Evolutionary conservation across 2,113 vertebrate genomes (phyloP).

Genomic region (Dipodomys merriami): DNA sequence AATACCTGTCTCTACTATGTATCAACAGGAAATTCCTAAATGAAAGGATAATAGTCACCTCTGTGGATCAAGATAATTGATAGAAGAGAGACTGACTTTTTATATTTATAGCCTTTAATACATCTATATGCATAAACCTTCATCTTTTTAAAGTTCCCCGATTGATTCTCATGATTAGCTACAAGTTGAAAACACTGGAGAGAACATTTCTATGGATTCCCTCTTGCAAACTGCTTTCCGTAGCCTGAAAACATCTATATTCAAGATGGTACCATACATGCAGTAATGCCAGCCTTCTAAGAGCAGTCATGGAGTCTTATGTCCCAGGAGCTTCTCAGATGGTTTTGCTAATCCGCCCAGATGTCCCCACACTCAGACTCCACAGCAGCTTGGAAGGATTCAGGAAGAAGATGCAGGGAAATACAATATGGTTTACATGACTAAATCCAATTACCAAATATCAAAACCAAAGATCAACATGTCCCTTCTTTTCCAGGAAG

Average conservation of each 20-base stretch:
- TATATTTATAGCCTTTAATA: neutral
- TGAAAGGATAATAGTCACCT: neutral
- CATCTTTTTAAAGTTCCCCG: neutral
- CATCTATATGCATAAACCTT: neutral
- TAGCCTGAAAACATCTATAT: conserved; percentile 21
- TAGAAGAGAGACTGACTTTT: neutral
- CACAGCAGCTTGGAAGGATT: conserved; percentile 8
- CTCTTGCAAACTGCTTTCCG: neutral
- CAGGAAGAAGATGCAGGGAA: conserved; percentile 21
- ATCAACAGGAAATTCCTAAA: neutral
- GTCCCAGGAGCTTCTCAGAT: neutral
- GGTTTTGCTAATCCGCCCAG: neutral
- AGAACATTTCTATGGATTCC: conserved; percentile 35
- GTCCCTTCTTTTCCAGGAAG: conserved; percentile 3
- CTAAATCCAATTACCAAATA: conserved; percentile 27
- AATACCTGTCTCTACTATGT: neutral
- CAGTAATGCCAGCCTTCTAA: neutral
- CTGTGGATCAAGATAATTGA: neutral
- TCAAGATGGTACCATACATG: neutral
- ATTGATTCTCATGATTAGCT: neutral
- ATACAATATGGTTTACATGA: neutral
- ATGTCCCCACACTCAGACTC: neutral
- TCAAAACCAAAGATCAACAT: neutral
- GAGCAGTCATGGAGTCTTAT: neutral
- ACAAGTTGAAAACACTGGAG: neutral